Evolutionary conservation across 2,888 invertebrate genomes (phyloP).

Genomic region (Chloromyia formosa): DNA sequence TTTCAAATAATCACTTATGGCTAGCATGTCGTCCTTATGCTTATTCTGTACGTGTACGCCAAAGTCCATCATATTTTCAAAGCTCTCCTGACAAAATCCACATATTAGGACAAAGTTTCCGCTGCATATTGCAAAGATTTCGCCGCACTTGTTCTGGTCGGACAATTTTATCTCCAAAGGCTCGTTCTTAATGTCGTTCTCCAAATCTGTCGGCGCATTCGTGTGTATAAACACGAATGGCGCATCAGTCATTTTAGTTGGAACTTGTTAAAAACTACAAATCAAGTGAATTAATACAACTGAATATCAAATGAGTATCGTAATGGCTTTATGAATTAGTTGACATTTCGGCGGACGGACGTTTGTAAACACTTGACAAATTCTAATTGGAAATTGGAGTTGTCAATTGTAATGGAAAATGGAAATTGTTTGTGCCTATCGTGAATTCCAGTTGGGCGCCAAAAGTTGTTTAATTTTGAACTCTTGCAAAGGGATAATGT

Average conservation of each 20-base stretch:
- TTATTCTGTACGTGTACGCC: not conserved
- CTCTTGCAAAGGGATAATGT: too few relatives aligned
- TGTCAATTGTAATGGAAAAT: too few relatives aligned
- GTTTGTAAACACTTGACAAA: too few relatives aligned
- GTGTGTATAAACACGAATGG: not conserved
- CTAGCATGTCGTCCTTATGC: slow-evolving; percentile 9
- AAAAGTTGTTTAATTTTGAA: too few relatives aligned
- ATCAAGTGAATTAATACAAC: too few relatives aligned
- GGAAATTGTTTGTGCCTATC: too few relatives aligned
- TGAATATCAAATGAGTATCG: too few relatives aligned
- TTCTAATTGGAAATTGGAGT: too few relatives aligned
- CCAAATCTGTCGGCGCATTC: not conserved
- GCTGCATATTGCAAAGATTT: slow-evolving; percentile 50
- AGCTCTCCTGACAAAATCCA: slow-evolving; percentile 48
- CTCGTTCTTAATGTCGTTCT: slow-evolving; percentile 45
- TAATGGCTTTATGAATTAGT: too few relatives aligned
- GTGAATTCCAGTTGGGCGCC: too few relatives aligned
- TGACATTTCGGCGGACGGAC: too few relatives aligned
- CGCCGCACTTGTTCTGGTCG: slow-evolving; percentile 48
- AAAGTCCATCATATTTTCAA: slow-evolving; percentile 11
- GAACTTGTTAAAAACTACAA: too few relatives aligned
- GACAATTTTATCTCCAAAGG: slow-evolving; percentile 39
- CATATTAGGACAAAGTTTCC: slow-evolving; percentile 51
- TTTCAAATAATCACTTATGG: not conserved
- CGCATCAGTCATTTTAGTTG: not conserved